Evolutionary conservation across 2,888 invertebrate species (phyloP), one percentile per base, ranked within the genome.

Genomic region (Dasysyrphus tricinctus): DNA sequence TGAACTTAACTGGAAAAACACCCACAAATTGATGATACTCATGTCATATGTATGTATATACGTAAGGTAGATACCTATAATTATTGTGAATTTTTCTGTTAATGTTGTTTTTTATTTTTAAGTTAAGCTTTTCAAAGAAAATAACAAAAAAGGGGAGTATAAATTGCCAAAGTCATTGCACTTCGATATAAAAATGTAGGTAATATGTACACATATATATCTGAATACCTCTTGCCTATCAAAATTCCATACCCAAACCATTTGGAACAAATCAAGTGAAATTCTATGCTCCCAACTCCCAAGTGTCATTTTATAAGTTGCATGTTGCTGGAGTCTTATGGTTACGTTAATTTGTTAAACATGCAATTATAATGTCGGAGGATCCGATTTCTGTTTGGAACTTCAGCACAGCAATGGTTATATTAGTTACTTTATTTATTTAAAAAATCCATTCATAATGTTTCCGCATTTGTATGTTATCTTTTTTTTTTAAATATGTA

Each of bases 141-240:
- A 59, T 39, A 8, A 19, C 19, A 39, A 51, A 47, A 67, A 34
- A 37, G 8, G 51, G 37, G n/a, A 44, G 56, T 49, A 16, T 29
- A 12, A 37, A 72, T 39, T 39, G 12, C 29, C 19, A 34, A 67
- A 74, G 80, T 80, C 74, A 80, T 29, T 80, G 80, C 51, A 67
- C 80, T 74, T 67, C n/a, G 24, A 34, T 61, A 69, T 29, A 32
- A 8, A 54, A 8, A 54, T 29, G 8, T 44, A 29, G 14, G 37
- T 51, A 24, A 16, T 34, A n/a, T 47, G 16, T 24, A 34, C 19
- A 34, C 5, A 32, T 32, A 32, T 32, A 7, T 44, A 2, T 61
- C 12, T 11, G n/a, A n/a, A 29, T 67, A 37, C 61, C 8, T 51
- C 37, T 19, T 24, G 14, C 14, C 34, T 69, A 29, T 51, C n/a